A percentile compares a stretch with the other conserved stretches of the same genome.
Evolutionary conservation across 2,888 invertebrate genomes (phyloP).

Genomic region (Tubulanus polymorphus): DNA sequence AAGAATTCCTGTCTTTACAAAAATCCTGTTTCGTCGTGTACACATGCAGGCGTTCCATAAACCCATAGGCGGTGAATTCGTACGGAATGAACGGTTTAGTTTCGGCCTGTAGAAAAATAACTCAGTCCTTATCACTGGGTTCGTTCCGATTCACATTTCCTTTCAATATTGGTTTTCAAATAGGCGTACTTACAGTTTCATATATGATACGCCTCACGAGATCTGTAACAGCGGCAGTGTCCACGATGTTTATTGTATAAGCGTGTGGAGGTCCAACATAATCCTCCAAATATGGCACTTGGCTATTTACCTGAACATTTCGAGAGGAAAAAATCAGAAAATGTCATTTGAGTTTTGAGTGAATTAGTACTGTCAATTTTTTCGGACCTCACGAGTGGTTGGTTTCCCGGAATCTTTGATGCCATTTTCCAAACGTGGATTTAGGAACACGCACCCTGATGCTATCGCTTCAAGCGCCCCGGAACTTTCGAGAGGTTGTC

Average conservation of each 20-base stretch:
- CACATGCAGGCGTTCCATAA: neutral
- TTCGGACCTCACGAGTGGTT: too few species aligned
- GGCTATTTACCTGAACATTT: neutral
- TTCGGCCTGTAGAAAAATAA: too few species aligned
- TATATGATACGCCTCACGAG: neutral
- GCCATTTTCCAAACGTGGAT: neutral
- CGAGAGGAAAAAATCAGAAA: neutral
- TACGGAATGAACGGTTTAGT: neutral
- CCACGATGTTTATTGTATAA: neutral
- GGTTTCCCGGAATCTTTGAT: too few species aligned
- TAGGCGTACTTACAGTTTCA: neutral
- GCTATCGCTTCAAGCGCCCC: neutral
- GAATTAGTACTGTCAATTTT: neutral
- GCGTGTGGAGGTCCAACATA: neutral
- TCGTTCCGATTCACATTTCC: too few species aligned
- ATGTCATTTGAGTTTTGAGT: neutral
- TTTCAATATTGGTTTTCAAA: too few species aligned
- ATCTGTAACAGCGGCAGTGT: neutral
- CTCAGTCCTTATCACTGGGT: too few species aligned
- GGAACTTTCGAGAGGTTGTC: neutral
- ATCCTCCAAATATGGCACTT: neutral
- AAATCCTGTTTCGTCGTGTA: neutral
- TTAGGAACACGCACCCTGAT: neutral
- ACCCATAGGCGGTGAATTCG: neutral
- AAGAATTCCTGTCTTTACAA: neutral